Evolutionary conservation across 2,797 vertebrate species (phyloP), one percentile per base, ranked within the genome.

Genomic region (Diceros bicornis): DNA sequence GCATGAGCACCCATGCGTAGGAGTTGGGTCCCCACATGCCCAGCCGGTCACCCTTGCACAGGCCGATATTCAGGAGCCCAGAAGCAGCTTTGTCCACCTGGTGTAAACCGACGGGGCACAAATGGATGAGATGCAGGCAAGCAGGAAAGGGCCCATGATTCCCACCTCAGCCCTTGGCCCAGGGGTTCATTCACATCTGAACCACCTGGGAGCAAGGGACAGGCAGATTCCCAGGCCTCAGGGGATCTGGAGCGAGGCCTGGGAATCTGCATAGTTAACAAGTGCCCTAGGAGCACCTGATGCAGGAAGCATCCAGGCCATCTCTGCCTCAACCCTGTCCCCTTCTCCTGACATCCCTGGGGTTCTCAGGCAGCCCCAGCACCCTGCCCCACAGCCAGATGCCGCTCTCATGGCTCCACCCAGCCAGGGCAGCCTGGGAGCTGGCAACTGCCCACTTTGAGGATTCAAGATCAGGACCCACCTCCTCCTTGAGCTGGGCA

Each of bases 1-100:
- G 99, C 97, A 99, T 99, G 55, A 99, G 99, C 96, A 99, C 98
- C 99, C 99, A 99, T 9, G 99, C 99, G 0, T 99, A 99, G 12
- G 86, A 99, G 94, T 99, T 99, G 68, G 99, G 99, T n/a, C 99
- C 99, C 99, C 99, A 99, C 97, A 99, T 98, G 34, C 99, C 99
- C 25, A 99, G 98, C 0, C 99, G 97, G 96, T 99, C 99, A 0
- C 99, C 99, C 83, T 96, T 99, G 93, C 98, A 95, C 96, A 99
- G 98, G 17, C 99, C 99, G 25, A 99, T 97, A 66, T 99, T 99
- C 64, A 99, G 98, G 61, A 99, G 99, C 55, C 99, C 99, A 62
- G 99, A 98, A 79, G 99, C 99, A 34, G 98, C 97, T 62, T 97
- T 98, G 81, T 99, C 99, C 68, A 99, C 99, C 99, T 99, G 98